Evolutionary conservation across 2,113 vertebrate species (phyloP), one percentile per base, ranked within the genome.

Genomic region (Eulacestoma nigropectus): DNA sequence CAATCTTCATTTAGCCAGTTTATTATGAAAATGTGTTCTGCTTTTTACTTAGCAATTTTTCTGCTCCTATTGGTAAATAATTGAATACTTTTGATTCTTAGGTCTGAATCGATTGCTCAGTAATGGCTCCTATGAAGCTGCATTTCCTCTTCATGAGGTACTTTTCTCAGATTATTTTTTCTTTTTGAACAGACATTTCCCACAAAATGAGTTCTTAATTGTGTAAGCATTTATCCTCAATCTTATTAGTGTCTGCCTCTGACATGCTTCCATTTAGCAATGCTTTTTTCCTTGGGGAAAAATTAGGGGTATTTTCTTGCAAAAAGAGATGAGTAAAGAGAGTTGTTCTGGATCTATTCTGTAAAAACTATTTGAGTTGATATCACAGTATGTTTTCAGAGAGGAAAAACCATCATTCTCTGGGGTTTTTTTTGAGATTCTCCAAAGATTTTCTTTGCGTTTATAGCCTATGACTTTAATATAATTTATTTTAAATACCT

Each of bases 71-170:
- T 89, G 53, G 12, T 84, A 91, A 93, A 90, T 96, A 96, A 95
- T 67, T 69, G 39, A 73, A 94, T 88, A 84, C 70, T 96, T 87
- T 87, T 91, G 89, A 55, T 87, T 96, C 97, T 56, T 93, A 99
- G 99, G 99, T 88, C 96, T 99, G 78, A 99, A 99, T 98, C 98
- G 99, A 89, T 98, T 99, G 95, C 98, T 99, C 95, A 99, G 98
- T 97, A 99, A 99, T 91, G 99, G 98, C 96, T 99, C 99, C 80
- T 99, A 99, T 95, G 99, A 99, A 95, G 98, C 99, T 96, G 99
- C 99, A 19, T 99, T 99, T 96, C 99, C 99, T 92, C 98, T 99
- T 95, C 99, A 99, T 64, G 99, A 99, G 98, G 99, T 99, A 99
- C 95, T 88, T 84, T 91, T 46, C 41, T 76, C 59, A 29, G 6